phyloP scores from a whole-genome alignment of 2,113 vertebrate species.

The Ctenodactylus gundi region DNA sequence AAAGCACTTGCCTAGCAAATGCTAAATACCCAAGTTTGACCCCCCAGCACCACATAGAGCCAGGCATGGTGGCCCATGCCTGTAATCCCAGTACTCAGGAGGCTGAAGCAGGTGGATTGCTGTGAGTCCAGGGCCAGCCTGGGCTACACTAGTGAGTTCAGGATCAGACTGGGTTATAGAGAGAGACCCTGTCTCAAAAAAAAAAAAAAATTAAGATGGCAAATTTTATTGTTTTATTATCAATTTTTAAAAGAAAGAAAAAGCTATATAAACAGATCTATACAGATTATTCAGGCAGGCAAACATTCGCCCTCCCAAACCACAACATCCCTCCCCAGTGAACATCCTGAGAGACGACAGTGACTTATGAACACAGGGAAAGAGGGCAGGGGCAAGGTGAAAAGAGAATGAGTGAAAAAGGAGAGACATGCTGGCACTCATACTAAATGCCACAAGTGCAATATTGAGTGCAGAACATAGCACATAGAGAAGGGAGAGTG shows the following conservation, averaged over 20 bases:
- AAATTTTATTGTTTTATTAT: slow-evolving; percentile 11
- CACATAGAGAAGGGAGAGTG: background rate
- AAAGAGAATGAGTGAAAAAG: background rate
- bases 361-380: background rate
- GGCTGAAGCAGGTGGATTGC: too few relatives aligned
- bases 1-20: too few relatives aligned
- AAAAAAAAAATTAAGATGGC: slow-evolving; percentile 18
- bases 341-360: background rate
- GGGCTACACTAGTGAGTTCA: too few relatives aligned
- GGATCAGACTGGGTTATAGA: too few relatives aligned
- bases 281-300: background rate
- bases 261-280: background rate
- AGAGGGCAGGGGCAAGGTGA: background rate
- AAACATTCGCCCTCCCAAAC: background rate
- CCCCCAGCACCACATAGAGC: too few relatives aligned
- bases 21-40: background rate
- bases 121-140: too few relatives aligned
- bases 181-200: too few relatives aligned
- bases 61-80: too few relatives aligned
- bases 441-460: background rate
- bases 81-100: too few relatives aligned
- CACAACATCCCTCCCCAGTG: background rate
- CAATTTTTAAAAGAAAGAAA: slow-evolving; percentile 17
- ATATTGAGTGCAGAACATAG: background rate
- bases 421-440: background rate